Percentiles rank a stretch among this genome's conserved stretches.
phyloP scores from a whole-genome alignment of 1,140 invertebrate genomes.

The Agraylea sexmaculata region DNA sequence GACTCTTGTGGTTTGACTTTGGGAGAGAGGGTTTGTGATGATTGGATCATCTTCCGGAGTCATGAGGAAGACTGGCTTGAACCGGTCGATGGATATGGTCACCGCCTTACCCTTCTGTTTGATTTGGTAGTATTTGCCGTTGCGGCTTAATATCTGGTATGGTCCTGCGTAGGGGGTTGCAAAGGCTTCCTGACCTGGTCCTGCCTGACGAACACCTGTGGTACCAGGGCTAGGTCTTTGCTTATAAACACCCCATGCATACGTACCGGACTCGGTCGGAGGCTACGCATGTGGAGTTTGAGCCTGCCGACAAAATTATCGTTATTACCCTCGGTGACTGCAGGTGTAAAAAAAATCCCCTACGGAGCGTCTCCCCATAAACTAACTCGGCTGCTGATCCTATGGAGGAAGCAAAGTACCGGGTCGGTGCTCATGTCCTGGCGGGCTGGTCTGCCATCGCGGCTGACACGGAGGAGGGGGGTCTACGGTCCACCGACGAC shows the following conservation, averaged over 20 bases:
- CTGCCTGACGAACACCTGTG: conserved; percentile 25
- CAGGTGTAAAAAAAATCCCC: conserved; percentile 22
- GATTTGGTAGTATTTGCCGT: conserved; percentile 21
- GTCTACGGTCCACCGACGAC: too few species aligned
- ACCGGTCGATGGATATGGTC: conserved; percentile 23
- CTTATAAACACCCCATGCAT: conserved; percentile 22
- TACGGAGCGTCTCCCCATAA: conserved; percentile 22
- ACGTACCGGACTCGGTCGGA: conserved; percentile 15
- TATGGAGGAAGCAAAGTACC: too few species aligned
- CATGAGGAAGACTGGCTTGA: conserved; percentile 27
- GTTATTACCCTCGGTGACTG: conserved; percentile 2
- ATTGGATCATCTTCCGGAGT: too few species aligned
- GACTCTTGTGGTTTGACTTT: too few species aligned
- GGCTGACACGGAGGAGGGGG: conserved; percentile 16
- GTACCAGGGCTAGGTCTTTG: conserved; percentile 20
- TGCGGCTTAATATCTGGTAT: conserved; percentile 22
- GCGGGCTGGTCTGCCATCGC: conserved; percentile 10
- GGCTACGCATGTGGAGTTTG: conserved; percentile 12
- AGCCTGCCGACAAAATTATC: conserved; percentile 19
- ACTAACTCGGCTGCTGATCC: too few species aligned
- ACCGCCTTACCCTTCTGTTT: conserved; percentile 14
- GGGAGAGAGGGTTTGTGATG: too few species aligned
- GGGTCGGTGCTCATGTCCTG: too few species aligned
- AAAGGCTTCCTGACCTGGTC: conserved; percentile 24
- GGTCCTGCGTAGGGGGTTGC: conserved; percentile 28